Evolutionary conservation across 1,140 invertebrate species (phyloP).

Genomic region (Antheraea pernyi): DNA sequence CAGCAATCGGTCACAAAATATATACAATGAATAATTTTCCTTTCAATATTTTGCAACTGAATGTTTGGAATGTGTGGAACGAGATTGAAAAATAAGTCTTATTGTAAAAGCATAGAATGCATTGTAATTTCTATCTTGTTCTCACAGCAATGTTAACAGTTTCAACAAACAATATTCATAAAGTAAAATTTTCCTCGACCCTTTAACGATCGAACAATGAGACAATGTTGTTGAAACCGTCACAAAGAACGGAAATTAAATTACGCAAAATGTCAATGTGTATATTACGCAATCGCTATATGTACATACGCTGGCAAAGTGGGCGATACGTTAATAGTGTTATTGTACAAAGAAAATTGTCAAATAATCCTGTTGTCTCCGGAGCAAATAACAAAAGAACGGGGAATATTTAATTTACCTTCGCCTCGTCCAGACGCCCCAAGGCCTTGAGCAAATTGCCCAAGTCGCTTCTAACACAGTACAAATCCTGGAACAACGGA

Average conservation of each 20-base stretch:
- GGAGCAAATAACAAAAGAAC: conserved; percentile 56
- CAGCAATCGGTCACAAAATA: conserved; percentile 48
- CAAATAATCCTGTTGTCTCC: conserved; percentile 69
- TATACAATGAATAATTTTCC: conserved; percentile 11
- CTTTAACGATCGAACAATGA: conserved; percentile 13
- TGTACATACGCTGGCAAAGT: conserved; percentile 55
- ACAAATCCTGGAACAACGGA: conserved; percentile 93
- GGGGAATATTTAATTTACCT: conserved; percentile 86
- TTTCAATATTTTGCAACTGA: conserved; percentile 50
- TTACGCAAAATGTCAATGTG: conserved; percentile 23
- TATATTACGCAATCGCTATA: conserved; percentile 58
- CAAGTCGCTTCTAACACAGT: conserved; percentile 99
- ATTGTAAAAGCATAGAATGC: conserved; percentile 20
- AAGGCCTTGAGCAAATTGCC: conserved; percentile 99
- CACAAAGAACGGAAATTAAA: conserved; percentile 48
- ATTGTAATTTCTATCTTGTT: conserved; percentile 46
- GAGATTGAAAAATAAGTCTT: conserved; percentile 41
- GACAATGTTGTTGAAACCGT: conserved; percentile 55
- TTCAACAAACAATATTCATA: conserved; percentile 37
- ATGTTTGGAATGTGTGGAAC: conserved; percentile 31
- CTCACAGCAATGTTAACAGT: conserved; percentile 43
- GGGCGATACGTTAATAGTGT: conserved; percentile 66
- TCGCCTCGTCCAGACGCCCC: conserved; percentile 98
- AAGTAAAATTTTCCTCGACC: conserved; percentile 6
- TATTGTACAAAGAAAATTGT: conserved; percentile 50